A percentile compares a stretch with the other conserved stretches of the same genome.
phyloP scores from a whole-genome alignment of 2,797 vertebrate genomes.

The Myoxocephalus aenaeus region DNA sequence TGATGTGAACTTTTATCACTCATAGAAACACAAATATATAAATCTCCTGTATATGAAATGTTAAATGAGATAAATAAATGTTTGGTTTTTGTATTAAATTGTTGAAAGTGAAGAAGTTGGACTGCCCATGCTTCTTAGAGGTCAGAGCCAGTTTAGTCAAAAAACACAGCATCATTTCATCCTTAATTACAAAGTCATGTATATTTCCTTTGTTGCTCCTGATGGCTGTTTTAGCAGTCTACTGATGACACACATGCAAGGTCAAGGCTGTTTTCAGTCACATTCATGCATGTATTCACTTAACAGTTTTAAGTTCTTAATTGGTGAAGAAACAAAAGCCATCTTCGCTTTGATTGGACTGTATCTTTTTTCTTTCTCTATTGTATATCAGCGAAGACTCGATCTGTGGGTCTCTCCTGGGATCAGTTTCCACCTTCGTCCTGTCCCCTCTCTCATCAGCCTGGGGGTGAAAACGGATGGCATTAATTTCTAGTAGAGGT shows the following conservation, averaged over 20 bases:
- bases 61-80: conserved; percentile 74
- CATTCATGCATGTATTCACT: conserved; percentile 28
- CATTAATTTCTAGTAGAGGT: conserved; percentile 23
- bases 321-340: conserved; percentile 51
- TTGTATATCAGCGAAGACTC: conserved; percentile 22
- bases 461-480: conserved; percentile 46
- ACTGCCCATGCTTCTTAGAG: background rate
- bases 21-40: conserved; percentile 82
- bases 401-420: conserved; percentile 33
- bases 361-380: conserved; percentile 59
- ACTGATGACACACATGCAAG: conserved; percentile 35
- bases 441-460: conserved; percentile 45
- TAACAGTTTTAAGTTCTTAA: conserved; percentile 41
- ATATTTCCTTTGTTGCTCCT: background rate
- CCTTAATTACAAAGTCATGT: conserved; percentile 23
- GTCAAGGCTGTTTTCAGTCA: conserved; percentile 51
- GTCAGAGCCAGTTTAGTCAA: background rate
- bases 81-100: conserved; percentile 87
- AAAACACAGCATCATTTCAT: conserved; percentile 13
- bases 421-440: conserved; percentile 66
- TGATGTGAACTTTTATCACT: conserved; percentile 78
- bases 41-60: conserved; percentile 84
- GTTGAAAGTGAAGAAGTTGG: conserved; percentile 50
- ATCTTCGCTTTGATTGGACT: conserved; percentile 38
- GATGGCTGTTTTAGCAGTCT: background rate